These are phyloP conservation scores for Thunnus albacares DNA, from an alignment of 2,797 vertebrate genomes.

Conservation along the genomic window DNA sequence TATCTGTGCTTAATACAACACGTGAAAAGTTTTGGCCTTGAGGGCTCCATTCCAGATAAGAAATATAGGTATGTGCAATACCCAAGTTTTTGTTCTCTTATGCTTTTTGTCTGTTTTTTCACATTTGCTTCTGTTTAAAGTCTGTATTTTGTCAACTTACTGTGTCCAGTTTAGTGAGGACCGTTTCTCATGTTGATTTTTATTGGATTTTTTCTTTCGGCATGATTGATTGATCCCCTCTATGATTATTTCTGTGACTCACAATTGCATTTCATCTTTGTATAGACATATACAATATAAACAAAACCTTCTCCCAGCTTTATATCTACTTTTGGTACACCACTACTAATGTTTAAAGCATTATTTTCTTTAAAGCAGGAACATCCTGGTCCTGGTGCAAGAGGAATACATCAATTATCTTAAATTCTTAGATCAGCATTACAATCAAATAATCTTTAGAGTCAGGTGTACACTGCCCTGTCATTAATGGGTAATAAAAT, in stretches of 20 bases:
- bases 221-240: no score
- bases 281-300: neutral
- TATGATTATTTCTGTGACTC: no score
- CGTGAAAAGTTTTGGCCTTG: neutral
- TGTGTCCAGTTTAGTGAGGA: no score
- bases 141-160: no score
- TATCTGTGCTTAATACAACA: conserved; percentile 27
- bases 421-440: neutral
- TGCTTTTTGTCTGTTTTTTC: no score
- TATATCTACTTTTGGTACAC: neutral
- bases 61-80: neutral
- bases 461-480: neutral
- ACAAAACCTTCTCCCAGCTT: neutral
- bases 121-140: no score
- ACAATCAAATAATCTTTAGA: neutral
- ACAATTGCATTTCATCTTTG: neutral
- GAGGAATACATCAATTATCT: no score
- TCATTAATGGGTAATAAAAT: neutral
- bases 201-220: no score
- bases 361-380: neutral
- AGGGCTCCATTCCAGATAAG: neutral
- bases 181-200: no score
- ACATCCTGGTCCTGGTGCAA: no score
- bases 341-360: neutral
- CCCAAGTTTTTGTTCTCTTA: no score